Evolutionary conservation across 2,797 vertebrate species (phyloP), one percentile per base, ranked within the genome.

Genomic region (Galagoides demidoff): DNA sequence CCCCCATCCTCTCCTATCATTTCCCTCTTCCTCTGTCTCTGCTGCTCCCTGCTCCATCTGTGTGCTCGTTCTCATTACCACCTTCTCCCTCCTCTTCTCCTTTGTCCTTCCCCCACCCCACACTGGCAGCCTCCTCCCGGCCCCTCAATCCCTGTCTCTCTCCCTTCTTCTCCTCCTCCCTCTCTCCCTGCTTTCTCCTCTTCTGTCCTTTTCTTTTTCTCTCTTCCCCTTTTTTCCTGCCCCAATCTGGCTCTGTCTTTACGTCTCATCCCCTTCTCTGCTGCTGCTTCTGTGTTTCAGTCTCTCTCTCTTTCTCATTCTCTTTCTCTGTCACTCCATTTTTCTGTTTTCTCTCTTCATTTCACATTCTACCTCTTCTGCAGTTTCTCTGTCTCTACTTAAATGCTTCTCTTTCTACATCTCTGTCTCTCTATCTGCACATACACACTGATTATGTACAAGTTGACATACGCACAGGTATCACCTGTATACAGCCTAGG

Each of bases 401-500:
- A 59, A 83, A 37, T 43, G 39, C 73, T 76, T 71, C 84, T 83
- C 79, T 34, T 61, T 61, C 37, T 43, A 6, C 3, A 12, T 39
- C 29, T 70, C 43, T 34, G 19, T 27, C 74, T 57, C 13, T 8
- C n/a, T 16, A 9, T 7, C 25, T 17, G 49, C 49, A 39, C 16
- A 9, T 4, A 3, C 2, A 23, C n/a, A 16, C 59, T 4, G 11
- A 13, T 29, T 25, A 29, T 12, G 17, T 63, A 23, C 13, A 22
- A 8, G 49, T 83, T 43, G 61, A 22, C 2, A 29, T 39, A 31
- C 22, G 19, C 23, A 23, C 12, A 16, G 5, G 14, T 5, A 23
- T 45, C 79, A 13, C 29, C 63, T 43, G 9, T 1, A 20, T 1
- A 22, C n/a, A 34, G 59, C 31, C 20, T 6, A 37, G 0, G 1